Evolutionary conservation across 2,113 vertebrate genomes (phyloP).

Genomic region (Psammodynastes pulverulentus): DNA sequence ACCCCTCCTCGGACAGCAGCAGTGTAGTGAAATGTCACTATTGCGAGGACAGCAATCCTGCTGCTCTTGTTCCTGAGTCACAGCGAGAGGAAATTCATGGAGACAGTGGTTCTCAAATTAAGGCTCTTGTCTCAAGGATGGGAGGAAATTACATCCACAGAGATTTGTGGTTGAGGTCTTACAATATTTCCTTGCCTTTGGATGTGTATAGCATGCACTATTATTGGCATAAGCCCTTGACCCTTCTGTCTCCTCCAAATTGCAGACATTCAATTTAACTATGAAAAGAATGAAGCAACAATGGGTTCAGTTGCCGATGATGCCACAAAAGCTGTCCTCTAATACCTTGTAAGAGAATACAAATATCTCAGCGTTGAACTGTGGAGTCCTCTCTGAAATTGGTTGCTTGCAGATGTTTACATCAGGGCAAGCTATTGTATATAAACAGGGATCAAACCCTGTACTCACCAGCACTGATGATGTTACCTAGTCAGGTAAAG

Average conservation of each 20-base stretch:
- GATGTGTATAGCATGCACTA: neutral
- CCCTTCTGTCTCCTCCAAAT: neutral
- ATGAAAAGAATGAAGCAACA: neutral
- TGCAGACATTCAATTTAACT: neutral
- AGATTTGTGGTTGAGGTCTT: neutral
- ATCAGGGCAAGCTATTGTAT: no score
- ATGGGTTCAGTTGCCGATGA: neutral
- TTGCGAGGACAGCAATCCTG: neutral
- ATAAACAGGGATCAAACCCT: neutral
- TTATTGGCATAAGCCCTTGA: neutral
- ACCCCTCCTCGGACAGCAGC: neutral
- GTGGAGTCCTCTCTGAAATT: no score
- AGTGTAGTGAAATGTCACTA: neutral
- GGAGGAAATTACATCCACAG: neutral
- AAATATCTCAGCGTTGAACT: no score
- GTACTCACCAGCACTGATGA: neutral
- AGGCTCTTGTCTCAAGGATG: neutral
- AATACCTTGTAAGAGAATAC: neutral
- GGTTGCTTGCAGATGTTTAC: no score
- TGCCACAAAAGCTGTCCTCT: neutral
- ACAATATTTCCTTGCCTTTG: neutral
- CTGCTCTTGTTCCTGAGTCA: neutral
- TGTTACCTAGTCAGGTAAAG: neutral
- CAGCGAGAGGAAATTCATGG: neutral
- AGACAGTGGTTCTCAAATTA: neutral